Evolutionary conservation across 2,888 invertebrate genomes (phyloP).

Genomic region (Lycocerus yunnanus): DNA sequence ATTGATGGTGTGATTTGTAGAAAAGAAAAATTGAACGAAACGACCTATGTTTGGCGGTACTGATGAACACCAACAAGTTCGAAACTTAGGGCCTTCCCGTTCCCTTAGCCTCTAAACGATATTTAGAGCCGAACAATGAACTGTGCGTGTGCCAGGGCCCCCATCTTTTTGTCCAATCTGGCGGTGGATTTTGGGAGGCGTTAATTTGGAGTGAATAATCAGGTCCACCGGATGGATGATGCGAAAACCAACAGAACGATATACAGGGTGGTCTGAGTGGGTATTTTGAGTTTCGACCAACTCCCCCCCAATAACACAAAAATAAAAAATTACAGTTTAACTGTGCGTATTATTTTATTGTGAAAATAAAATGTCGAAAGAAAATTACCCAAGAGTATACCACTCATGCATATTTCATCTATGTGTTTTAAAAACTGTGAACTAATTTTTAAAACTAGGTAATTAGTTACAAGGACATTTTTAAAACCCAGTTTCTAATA

Average conservation of each 20-base stretch:
- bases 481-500: neutral
- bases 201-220: neutral
- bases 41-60: neutral
- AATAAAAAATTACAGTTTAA: neutral
- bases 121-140: no score
- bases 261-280: no score
- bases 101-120: no score
- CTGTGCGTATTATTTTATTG: neutral
- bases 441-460: neutral
- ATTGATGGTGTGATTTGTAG: neutral
- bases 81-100: neutral
- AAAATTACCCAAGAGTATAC: neutral
- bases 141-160: no score
- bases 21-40: neutral
- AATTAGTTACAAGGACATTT: neutral
- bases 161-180: neutral
- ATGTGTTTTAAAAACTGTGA: neutral
- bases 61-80: neutral
- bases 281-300: no score
- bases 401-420: neutral
- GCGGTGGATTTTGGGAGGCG: neutral
- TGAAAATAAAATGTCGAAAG: neutral
- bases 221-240: no score
- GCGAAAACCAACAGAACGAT: neutral
- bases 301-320: no score